A percentile compares a stretch with the other conserved stretches of the same genome.
These are phyloP conservation scores for Danaus melanippus DNA, from an alignment of 1,140 invertebrate species.

Conservation along the genomic window DNA sequence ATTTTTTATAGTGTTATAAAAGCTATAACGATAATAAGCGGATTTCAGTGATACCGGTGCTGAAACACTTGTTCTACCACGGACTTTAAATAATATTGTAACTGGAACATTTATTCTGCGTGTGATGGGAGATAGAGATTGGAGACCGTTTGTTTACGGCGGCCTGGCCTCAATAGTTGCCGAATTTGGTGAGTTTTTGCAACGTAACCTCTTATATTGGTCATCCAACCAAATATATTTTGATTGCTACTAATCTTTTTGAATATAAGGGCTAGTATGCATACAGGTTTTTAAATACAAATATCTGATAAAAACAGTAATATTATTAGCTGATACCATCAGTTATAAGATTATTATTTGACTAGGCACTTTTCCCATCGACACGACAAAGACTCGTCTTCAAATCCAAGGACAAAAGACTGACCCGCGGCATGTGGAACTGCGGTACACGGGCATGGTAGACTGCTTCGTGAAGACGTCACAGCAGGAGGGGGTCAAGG, in stretches of 20 bases:
- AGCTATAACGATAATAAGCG: too few relatives aligned
- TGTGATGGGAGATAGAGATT: conserved; percentile 74
- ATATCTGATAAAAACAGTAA: too few relatives aligned
- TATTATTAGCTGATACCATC: too few relatives aligned
- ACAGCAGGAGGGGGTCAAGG: conserved; percentile 54
- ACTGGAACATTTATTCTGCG: conserved; percentile 15
- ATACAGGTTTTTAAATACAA: too few relatives aligned
- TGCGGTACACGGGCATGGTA: conserved; percentile 92
- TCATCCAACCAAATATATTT: too few relatives aligned
- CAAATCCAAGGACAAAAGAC: conserved; percentile 94
- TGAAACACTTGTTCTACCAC: too few relatives aligned
- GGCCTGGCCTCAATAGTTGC: conserved; percentile 92
- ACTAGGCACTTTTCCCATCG: conserved; percentile 96
- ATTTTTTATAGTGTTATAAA: too few relatives aligned
- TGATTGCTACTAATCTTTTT: too few relatives aligned
- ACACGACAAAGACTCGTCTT: conserved; percentile 95
- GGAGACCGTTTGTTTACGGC: conserved; percentile 95
- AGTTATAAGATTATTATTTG: background rate
- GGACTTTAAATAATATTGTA: background rate
- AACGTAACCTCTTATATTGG: conserved; percentile 9
- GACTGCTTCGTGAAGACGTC: conserved; percentile 82
- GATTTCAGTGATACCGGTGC: too few relatives aligned
- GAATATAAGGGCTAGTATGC: too few relatives aligned
- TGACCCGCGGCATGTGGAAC: conserved; percentile 81
- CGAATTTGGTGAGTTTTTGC: conserved; percentile 89